phyloP scores from a whole-genome alignment of 2,113 vertebrate genomes.

The Ibidorhyncha struthersii region DNA sequence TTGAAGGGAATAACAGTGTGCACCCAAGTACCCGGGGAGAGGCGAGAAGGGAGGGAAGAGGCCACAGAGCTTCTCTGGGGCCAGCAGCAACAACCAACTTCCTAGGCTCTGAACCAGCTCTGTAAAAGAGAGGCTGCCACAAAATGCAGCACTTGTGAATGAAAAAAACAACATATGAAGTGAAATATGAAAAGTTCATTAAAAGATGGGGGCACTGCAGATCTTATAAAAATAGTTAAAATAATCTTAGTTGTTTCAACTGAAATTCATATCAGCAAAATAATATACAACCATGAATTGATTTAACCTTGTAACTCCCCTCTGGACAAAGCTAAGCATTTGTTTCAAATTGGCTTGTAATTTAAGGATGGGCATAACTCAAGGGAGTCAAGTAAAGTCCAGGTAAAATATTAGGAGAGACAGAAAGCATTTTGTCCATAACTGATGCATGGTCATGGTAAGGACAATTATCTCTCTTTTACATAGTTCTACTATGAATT shows the following conservation, averaged over 20 bases:
- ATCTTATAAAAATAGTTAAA: not conserved
- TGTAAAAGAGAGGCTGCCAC: not conserved
- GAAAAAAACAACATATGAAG: not conserved
- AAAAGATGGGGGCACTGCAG: not conserved
- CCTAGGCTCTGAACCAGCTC: not conserved
- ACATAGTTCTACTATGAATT: not conserved
- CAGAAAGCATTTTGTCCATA: not conserved
- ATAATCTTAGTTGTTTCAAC: not conserved
- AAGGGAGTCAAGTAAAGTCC: not conserved
- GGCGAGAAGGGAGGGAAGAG: not conserved
- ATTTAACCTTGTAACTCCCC: not conserved
- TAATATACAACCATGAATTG: not conserved
- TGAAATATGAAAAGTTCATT: not conserved
- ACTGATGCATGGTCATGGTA: rapidly evolving
- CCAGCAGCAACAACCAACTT: not conserved
- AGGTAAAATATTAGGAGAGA: not conserved
- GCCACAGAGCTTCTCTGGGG: not conserved
- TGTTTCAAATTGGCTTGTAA: not conserved
- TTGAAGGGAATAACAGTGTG: too few species aligned
- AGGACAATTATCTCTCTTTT: not conserved
- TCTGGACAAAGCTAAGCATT: not conserved
- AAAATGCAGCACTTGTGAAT: not conserved
- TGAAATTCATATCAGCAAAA: not conserved
- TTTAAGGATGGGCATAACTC: not conserved
- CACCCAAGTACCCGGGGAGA: too few species aligned